A percentile compares a stretch with the other conserved stretches of the same genome.
Evolutionary conservation across 1,140 invertebrate genomes (phyloP).

Genomic region (Arion vulgaris): DNA sequence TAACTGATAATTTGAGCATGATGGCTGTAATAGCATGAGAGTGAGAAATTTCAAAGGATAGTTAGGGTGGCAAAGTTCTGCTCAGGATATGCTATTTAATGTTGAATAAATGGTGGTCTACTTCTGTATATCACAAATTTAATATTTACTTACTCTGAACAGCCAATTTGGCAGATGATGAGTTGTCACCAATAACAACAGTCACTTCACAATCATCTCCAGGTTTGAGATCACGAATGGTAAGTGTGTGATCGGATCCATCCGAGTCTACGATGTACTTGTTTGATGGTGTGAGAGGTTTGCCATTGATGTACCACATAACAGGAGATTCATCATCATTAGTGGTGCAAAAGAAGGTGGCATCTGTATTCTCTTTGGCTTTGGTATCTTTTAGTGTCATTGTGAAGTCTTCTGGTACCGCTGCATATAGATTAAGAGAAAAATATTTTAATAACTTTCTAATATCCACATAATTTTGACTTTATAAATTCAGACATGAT

Average conservation of each 20-base stretch:
- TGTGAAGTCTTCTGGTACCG: conserved; percentile 64
- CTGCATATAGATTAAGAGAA: conserved; percentile 49
- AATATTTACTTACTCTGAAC: conserved; percentile 60
- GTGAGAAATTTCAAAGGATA: too few species aligned
- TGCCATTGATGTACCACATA: conserved; percentile 65
- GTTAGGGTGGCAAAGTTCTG: too few species aligned
- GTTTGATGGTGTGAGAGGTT: conserved; percentile 58
- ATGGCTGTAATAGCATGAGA: too few species aligned
- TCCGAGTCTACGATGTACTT: conserved; percentile 76
- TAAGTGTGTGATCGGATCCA: conserved; percentile 61
- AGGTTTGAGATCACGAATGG: conserved; percentile 56
- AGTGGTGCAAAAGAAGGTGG: conserved; percentile 64
- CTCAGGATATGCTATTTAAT: too few species aligned
- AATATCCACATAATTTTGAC: neutral
- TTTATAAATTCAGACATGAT: neutral
- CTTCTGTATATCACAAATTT: too few species aligned
- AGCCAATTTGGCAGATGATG: conserved; percentile 60
- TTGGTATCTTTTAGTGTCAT: conserved; percentile 62
- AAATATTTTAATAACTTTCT: neutral
- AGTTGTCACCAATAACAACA: conserved; percentile 59
- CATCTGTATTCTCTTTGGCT: conserved; percentile 59
- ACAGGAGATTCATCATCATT: conserved; percentile 67
- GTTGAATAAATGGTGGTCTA: too few species aligned
- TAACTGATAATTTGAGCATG: too few species aligned
- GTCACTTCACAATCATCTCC: conserved; percentile 65